A percentile compares a stretch with the other conserved stretches of the same genome.
These are phyloP conservation scores for Oryzias dopingdopingensis DNA, from an alignment of 2,797 vertebrate species.

Conservation along the genomic window DNA sequence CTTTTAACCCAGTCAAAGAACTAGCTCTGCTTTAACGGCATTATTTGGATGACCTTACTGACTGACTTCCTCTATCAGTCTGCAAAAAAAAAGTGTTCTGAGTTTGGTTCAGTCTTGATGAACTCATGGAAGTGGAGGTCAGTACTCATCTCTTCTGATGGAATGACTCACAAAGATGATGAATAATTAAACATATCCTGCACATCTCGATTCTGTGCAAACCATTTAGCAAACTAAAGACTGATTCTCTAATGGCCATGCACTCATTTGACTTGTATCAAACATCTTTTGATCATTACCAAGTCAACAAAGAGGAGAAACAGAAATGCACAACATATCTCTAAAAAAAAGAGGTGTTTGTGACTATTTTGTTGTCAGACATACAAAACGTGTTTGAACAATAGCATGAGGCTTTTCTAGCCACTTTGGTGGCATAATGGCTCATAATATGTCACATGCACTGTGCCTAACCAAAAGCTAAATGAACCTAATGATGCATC, in stretches of 20 bases:
- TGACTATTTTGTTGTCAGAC: no score
- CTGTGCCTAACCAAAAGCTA: no score
- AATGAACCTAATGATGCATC: not conserved
- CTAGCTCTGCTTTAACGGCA: conserved; percentile 24
- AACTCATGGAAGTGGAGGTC: conserved; percentile 17
- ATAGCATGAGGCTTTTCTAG: no score
- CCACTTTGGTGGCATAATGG: no score
- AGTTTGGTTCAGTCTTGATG: conserved; percentile 14
- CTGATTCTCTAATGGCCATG: not conserved
- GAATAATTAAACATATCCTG: conserved; percentile 27
- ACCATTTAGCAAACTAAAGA: not conserved
- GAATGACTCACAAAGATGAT: conserved; percentile 34
- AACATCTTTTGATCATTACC: not conserved
- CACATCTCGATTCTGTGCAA: conserved; percentile 22
- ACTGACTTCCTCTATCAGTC: not conserved
- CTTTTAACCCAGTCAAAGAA: conserved; percentile 35
- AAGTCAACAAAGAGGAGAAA: no score
- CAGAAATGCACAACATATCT: no score
- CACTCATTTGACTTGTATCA: not conserved
- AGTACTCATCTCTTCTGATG: conserved; percentile 17
- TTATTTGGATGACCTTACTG: conserved; percentile 25
- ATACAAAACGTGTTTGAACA: no score
- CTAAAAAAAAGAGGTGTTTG: no score
- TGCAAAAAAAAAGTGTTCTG: not conserved
- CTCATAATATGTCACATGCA: no score